Conservation (phyloP, 2,888 invertebrate genomes). For the Trypoxylon attenuatum region DNA sequence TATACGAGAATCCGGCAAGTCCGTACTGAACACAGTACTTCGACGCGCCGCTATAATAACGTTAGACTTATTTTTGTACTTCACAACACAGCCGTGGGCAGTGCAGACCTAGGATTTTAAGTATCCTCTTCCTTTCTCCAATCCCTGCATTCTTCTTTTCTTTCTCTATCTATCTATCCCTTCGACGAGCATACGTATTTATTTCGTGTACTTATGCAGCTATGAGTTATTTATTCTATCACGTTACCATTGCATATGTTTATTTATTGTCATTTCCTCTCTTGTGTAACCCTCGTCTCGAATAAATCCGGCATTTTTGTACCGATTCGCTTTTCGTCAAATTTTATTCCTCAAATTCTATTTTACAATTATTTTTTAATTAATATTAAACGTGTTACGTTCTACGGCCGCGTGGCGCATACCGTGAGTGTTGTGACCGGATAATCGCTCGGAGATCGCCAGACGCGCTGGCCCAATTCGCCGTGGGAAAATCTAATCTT, state of each 20-base stretch:
- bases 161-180: not conserved
- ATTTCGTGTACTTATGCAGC: constrained; percentile 62
- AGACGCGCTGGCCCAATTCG: constrained; percentile 29
- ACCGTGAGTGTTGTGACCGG: not conserved
- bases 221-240: constrained; percentile 70
- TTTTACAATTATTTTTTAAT: constrained; percentile 20
- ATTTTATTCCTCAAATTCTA: not conserved
- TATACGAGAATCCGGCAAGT: constrained; percentile 21
- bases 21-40: constrained; percentile 26
- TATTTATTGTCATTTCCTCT: constrained; percentile 69
- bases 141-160: not conserved
- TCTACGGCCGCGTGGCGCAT: not conserved
- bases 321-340: constrained; percentile 18
- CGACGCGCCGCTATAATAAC: constrained; percentile 35
- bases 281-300: constrained; percentile 64
- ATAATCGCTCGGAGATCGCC: not conserved
- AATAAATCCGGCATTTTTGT: constrained; percentile 66
- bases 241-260: constrained; percentile 71
- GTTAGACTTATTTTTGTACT: constrained; percentile 51
- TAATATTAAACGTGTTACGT: no score
- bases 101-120: constrained; percentile 1
- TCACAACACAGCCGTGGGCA: constrained; percentile 30
- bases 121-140: not conserved
- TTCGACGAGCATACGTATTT: constrained; percentile 51
- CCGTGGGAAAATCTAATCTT: constrained; percentile 57